These are phyloP conservation scores for Pimpla rufipes DNA, from an alignment of 2,888 invertebrate genomes.

Conservation along the genomic window DNA sequence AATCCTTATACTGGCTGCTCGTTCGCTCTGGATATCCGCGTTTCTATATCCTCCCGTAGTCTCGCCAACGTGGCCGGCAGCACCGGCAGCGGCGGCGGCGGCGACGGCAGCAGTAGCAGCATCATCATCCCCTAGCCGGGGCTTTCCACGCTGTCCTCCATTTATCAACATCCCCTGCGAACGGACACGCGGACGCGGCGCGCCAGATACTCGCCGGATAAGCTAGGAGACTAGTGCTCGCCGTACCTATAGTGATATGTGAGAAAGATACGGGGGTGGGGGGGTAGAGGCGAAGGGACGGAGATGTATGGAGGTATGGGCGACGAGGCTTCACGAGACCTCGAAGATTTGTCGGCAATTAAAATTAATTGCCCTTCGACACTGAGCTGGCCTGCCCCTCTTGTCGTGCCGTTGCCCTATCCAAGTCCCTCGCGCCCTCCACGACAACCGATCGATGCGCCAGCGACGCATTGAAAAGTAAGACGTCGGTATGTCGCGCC, in stretches of 20 bases:
- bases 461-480: conserved; percentile 32
- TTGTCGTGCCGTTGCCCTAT: conserved; percentile 11
- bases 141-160: conserved; percentile 67
- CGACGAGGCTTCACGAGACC: conserved; percentile 47
- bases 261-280: conserved; percentile 7
- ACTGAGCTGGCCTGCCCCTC: conserved; percentile 38
- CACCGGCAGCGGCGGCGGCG: conserved; percentile 21
- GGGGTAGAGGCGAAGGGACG: conserved; percentile 31
- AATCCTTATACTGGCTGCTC: conserved; percentile 73
- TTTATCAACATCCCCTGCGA: conserved; percentile 76
- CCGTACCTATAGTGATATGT: conserved; percentile 27
- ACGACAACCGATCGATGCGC: conserved; percentile 46
- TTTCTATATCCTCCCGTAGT: conserved; percentile 50
- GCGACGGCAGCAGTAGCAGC: conserved; percentile 29
- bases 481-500: neutral
- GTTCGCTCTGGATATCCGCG: conserved; percentile 57
- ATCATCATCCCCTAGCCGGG: conserved; percentile 40
- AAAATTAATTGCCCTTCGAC: conserved; percentile 77
- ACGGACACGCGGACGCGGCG: conserved; percentile 32
- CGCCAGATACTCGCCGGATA: conserved; percentile 52
- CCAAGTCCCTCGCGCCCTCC: neutral
- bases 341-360: conserved; percentile 78
- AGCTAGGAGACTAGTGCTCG: conserved; percentile 25
- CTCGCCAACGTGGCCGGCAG: conserved; percentile 30
- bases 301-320: neutral